A percentile compares a stretch with the other conserved stretches of the same genome.
These are phyloP conservation scores for Pseudorhiza aurosa DNA, from an alignment of 30 jellyfish, hydroid and myxozoan species.

Conservation along the genomic window DNA sequence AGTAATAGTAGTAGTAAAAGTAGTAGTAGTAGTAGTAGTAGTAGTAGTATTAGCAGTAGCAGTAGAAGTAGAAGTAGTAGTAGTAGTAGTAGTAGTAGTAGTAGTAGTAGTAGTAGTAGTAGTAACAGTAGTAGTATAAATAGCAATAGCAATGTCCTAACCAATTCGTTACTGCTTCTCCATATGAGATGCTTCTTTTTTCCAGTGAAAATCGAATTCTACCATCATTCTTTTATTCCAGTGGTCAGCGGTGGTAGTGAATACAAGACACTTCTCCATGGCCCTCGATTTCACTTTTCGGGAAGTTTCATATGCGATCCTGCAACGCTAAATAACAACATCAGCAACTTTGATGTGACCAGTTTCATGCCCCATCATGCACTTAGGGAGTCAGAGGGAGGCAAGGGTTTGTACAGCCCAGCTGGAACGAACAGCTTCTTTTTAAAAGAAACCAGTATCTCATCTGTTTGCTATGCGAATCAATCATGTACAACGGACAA, in stretches of 20 bases:
- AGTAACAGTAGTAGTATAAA: no score
- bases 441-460: neutral
- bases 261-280: constrained; percentile 21
- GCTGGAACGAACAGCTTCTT: constrained; percentile 41
- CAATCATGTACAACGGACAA: constrained; percentile 19
- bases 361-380: constrained; percentile 55
- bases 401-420: constrained; percentile 61
- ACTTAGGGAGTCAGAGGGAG: constrained; percentile 28
- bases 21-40: no score
- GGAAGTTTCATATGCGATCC: constrained; percentile 43
- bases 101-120: no score
- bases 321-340: constrained; percentile 40
- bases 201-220: no score
- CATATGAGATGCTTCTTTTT: no score
- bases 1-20: no score
- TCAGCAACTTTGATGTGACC: constrained; percentile 21
- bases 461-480: constrained; percentile 29
- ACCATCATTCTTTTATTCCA: no score
- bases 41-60: no score
- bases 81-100: no score
- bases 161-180: no score
- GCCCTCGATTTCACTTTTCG: constrained; percentile 62
- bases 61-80: no score
- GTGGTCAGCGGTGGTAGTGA: neutral
- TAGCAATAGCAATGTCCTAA: no score